Evolutionary conservation across 2,113 vertebrate species (phyloP).

Genomic region (Dipodomys ordii): DNA sequence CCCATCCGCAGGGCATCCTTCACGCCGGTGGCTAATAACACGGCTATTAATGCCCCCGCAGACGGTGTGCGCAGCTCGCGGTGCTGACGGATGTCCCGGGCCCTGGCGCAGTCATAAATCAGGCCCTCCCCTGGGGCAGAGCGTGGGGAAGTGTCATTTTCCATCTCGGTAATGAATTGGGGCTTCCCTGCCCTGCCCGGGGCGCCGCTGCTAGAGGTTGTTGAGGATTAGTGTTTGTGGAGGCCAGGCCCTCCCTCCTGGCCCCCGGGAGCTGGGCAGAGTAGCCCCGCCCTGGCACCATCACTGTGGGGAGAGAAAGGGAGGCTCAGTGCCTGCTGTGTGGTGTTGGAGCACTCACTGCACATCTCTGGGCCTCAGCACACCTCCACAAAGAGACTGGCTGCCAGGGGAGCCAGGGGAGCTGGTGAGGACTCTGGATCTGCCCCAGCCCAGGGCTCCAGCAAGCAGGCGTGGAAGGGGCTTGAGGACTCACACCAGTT

Average conservation of each 20-base stretch:
- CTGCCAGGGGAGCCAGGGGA: too few relatives aligned
- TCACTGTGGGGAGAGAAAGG: too few relatives aligned
- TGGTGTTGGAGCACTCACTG: not conserved
- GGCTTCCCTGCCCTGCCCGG: conserved; percentile 73
- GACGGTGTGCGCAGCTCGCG: conserved; percentile 5
- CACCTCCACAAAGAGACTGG: not conserved
- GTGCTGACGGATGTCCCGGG: conserved; percentile 77
- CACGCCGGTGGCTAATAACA: conserved; percentile 81
- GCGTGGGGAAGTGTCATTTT: conserved; percentile 61
- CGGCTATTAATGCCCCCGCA: conserved; percentile 82
- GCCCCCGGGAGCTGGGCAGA: not conserved
- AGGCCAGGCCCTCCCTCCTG: not conserved
- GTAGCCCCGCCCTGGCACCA: not conserved
- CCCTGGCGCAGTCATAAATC: conserved; percentile 73
- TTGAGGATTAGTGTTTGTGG: conserved; percentile 11
- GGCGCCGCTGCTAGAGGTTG: accelerated
- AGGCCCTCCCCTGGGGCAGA: conserved; percentile 68
- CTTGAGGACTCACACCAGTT: not conserved
- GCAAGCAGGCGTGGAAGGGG: not conserved
- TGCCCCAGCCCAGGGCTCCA: accelerated
- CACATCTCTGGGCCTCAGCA: not conserved
- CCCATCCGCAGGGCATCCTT: conserved; percentile 79
- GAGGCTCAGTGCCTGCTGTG: not conserved
- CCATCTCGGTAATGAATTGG: conserved; percentile 81
- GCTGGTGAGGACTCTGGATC: not conserved